These are phyloP conservation scores for Calypte anna DNA, from an alignment of 2,113 vertebrate species.

Conservation along the genomic window DNA sequence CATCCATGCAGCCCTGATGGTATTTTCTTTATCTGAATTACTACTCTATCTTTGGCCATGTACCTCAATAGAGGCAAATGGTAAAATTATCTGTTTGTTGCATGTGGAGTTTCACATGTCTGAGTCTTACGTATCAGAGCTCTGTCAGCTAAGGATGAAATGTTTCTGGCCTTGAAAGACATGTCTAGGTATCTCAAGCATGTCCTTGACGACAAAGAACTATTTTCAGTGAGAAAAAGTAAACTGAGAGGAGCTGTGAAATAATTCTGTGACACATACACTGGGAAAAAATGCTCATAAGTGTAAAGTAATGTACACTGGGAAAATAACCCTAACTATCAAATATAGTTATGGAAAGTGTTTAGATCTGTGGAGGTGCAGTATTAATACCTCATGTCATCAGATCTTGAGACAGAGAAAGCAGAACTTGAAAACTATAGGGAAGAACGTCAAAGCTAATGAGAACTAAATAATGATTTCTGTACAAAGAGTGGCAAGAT, in stretches of 20 bases:
- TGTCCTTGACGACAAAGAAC: background rate
- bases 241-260: background rate
- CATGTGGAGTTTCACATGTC: background rate
- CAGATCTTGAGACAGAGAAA: background rate
- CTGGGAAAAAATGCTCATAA: background rate
- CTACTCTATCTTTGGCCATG: background rate
- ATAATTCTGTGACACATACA: background rate
- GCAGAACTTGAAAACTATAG: background rate
- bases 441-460: background rate
- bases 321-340: background rate
- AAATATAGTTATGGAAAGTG: background rate
- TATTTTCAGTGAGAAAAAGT: background rate
- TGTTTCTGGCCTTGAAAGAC: background rate
- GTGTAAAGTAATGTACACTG: background rate
- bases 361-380: background rate
- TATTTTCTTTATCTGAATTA: background rate
- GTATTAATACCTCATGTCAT: background rate
- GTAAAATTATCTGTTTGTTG: background rate
- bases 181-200: background rate
- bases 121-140: background rate
- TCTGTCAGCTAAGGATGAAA: background rate
- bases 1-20: background rate
- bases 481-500: background rate
- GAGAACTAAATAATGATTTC: background rate
- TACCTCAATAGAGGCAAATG: background rate